Conservation (phyloP, 1,140 invertebrate species). For the Whitmania pigra region DNA sequence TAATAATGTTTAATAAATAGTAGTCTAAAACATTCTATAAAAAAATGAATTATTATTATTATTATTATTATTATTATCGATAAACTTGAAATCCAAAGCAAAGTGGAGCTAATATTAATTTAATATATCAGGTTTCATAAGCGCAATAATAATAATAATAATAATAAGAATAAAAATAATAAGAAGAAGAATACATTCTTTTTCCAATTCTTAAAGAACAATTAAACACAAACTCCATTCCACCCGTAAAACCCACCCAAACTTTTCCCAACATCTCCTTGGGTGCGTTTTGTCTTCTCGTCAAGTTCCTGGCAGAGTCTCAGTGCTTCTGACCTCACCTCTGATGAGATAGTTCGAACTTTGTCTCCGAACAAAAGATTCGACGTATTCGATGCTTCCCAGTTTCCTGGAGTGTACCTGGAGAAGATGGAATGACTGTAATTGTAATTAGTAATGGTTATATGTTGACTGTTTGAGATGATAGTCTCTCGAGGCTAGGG, state of each 20-base stretch:
- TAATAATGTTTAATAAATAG: too few relatives aligned
- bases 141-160: too few relatives aligned
- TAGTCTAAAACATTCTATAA: too few relatives aligned
- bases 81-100: too few relatives aligned
- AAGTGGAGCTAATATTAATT: too few relatives aligned
- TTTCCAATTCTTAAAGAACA: neutral
- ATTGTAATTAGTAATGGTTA: neutral
- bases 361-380: slow-evolving; percentile 70
- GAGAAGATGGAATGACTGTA: neutral
- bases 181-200: too few relatives aligned
- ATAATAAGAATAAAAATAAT: too few relatives aligned
- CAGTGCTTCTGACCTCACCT: slow-evolving; percentile 38
- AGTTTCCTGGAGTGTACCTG: slow-evolving; percentile 73
- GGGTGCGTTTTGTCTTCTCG: slow-evolving; percentile 40
- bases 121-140: too few relatives aligned
- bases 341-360: slow-evolving; percentile 35
- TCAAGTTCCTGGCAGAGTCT: slow-evolving; percentile 41
- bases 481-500: too few relatives aligned
- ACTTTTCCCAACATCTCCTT: slow-evolving; percentile 40
- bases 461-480: neutral
- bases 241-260: too few relatives aligned
- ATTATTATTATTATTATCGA: too few relatives aligned
- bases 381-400: slow-evolving; percentile 70
- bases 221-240: neutral
- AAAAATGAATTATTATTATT: too few relatives aligned